Evolutionary conservation across 2,888 invertebrate species (phyloP), one percentile per base, ranked within the genome.

Genomic region (Scaptomyza caliginosa): DNA sequence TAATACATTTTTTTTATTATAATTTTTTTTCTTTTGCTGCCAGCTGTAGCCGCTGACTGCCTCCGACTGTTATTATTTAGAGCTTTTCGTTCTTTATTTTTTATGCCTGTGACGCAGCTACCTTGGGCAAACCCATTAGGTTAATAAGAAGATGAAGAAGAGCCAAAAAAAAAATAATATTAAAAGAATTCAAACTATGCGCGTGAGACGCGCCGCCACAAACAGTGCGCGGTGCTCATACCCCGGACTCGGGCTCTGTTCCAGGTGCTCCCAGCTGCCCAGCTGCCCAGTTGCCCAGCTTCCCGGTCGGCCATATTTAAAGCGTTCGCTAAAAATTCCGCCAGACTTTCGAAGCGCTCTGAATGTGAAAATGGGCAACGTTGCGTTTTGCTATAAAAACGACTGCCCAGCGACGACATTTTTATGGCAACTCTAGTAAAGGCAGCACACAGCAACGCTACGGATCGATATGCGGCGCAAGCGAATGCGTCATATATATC

Each of bases 161-260:
- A 34, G 38, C 46, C 21, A 32, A 28, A 24, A 6, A 40, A 50
- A 39, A 13, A 42, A 17, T 19, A 6, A 26, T 17, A 52, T 34
- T 19, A 36, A 46, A 43, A 55, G 50, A 62, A 75, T 64, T 56
- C 64, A 80, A 86, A 84, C 87, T 86, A 84, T 77, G 80, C 81
- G 87, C 87, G 85, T 74, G 81, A 84, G 72, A 77, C 84, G 77
- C 77, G 79, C 66, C 67, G 69, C 80, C 86, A 80, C 76, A 82
- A 82, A 75, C 83, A 75, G 77, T 79, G 74, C n/a, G n/a, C 60
- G 59, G 39, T 46, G 39, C 67, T 40, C 51, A n/a, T n/a, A n/a
- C 10, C 26, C 19, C 0, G 1, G 43, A 24, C 10, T 11, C 16
- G 11, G 10, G n/a, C n/a, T n/a, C n/a, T n/a, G n/a, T 40, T 40